Conservation (phyloP, 2,888 invertebrate species). For the Lutraria lutraria region DNA sequence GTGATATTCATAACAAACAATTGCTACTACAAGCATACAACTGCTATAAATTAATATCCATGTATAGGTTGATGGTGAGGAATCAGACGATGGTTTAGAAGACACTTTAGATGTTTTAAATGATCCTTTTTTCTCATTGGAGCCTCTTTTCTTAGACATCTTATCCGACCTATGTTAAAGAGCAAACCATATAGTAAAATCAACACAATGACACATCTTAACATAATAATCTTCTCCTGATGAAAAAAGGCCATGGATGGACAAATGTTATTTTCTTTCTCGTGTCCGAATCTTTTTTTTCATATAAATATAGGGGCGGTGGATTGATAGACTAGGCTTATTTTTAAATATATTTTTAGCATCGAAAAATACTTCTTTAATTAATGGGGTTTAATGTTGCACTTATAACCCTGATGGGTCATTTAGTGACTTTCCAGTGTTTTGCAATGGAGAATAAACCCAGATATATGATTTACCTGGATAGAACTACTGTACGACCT, state of each 20-base stretch:
- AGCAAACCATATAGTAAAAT: not conserved
- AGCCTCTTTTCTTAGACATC: constrained; percentile 31
- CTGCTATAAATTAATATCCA: constrained; percentile 19
- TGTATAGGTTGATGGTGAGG: not conserved
- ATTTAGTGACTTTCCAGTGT: too few relatives aligned
- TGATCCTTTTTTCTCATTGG: not conserved
- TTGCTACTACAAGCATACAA: constrained; percentile 24
- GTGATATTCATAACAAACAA: constrained; percentile 33
- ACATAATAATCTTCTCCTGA: not conserved
- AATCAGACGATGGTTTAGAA: not conserved
- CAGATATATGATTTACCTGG: too few relatives aligned
- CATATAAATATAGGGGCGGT: not conserved
- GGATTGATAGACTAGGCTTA: too few relatives aligned
- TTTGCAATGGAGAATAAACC: too few relatives aligned
- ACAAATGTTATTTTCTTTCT: not conserved
- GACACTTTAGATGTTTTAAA: not conserved
- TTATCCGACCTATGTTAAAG: constrained; percentile 16
- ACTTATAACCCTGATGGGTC: too few relatives aligned
- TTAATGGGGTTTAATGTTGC: too few relatives aligned
- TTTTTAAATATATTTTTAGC: too few relatives aligned
- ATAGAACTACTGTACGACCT: too few relatives aligned
- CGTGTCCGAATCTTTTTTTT: too few relatives aligned
- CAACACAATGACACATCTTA: not conserved
- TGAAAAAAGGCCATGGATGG: not conserved
- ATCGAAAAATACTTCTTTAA: too few relatives aligned